Percentiles rank a stretch among this genome's conserved stretches.
Conservation (phyloP, 2,888 invertebrate genomes). For the Melanophora roralis region DNA sequence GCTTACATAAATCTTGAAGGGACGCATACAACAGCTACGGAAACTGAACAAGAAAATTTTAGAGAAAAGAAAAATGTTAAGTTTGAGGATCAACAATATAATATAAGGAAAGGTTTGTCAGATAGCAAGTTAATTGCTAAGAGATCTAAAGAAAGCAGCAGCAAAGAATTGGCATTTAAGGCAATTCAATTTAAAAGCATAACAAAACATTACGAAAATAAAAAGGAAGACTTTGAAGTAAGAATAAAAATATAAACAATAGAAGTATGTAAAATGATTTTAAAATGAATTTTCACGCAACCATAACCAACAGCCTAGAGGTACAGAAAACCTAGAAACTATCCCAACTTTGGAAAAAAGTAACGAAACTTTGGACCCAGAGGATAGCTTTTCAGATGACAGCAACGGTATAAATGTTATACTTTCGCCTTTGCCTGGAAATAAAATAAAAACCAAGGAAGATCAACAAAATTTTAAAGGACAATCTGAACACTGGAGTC, state of each 20-base stretch:
- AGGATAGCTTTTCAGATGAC: constrained; percentile 66
- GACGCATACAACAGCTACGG: constrained; percentile 53
- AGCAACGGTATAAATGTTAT: no score
- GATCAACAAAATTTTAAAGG: neutral
- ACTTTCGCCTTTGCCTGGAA: no score
- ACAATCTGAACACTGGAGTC: neutral
- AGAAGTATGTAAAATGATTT: no score
- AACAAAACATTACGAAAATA: neutral
- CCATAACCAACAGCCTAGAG: neutral
- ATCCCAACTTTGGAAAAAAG: constrained; percentile 64
- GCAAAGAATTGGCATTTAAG: neutral
- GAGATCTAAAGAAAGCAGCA: neutral
- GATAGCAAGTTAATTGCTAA: neutral
- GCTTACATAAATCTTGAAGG: constrained; percentile 42
- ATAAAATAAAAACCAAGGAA: no score
- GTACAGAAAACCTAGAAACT: constrained; percentile 52
- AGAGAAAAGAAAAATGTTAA: constrained; percentile 12
- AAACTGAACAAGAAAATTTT: constrained; percentile 35
- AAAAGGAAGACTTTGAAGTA: neutral
- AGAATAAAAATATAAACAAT: neutral
- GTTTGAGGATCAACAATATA: constrained; percentile 18
- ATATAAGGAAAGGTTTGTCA: no score
- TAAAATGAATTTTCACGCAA: no score
- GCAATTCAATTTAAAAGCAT: neutral
- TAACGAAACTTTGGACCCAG: constrained; percentile 66